phyloP scores from a whole-genome alignment of 2,888 invertebrate genomes.

The Aethes cnicana region DNA sequence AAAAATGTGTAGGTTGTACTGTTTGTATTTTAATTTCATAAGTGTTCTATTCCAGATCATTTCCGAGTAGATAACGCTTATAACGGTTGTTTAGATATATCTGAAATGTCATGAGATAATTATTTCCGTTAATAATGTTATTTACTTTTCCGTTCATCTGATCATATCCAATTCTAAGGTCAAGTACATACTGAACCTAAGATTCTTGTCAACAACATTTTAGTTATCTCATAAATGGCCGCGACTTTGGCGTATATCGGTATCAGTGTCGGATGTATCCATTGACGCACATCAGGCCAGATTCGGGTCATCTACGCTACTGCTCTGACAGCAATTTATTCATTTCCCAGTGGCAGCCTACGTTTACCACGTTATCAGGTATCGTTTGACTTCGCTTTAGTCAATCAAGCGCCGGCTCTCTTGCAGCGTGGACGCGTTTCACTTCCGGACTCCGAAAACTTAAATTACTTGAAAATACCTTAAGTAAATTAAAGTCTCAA shows the following conservation, averaged over 20 bases:
- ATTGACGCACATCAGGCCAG: conserved; percentile 67
- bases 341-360: conserved; percentile 43
- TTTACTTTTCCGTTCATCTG: conserved; percentile 44
- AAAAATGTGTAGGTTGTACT: too few species aligned
- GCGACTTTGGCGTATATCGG: conserved; percentile 38
- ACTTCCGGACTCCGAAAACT: conserved; percentile 10
- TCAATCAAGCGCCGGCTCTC: conserved; percentile 43
- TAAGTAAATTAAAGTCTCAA: conserved; percentile 11
- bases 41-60: too few species aligned
- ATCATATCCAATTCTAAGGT: conserved; percentile 45
- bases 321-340: conserved; percentile 56
- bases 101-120: neutral
- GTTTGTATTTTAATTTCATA: too few species aligned
- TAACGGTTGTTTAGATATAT: too few species aligned
- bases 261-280: conserved; percentile 49
- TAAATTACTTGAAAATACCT: conserved; percentile 21
- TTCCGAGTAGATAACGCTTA: too few species aligned
- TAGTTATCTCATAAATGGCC: conserved; percentile 40
- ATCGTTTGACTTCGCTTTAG: conserved; percentile 36
- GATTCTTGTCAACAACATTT: conserved; percentile 52
- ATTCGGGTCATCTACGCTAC: conserved; percentile 59
- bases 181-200: conserved; percentile 60
- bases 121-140: neutral
- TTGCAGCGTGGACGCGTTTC: conserved; percentile 41
- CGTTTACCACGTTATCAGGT: conserved; percentile 43